These are phyloP conservation scores for Rhinella marina DNA, from an alignment of 2,797 vertebrate species.

Conservation along the genomic window DNA sequence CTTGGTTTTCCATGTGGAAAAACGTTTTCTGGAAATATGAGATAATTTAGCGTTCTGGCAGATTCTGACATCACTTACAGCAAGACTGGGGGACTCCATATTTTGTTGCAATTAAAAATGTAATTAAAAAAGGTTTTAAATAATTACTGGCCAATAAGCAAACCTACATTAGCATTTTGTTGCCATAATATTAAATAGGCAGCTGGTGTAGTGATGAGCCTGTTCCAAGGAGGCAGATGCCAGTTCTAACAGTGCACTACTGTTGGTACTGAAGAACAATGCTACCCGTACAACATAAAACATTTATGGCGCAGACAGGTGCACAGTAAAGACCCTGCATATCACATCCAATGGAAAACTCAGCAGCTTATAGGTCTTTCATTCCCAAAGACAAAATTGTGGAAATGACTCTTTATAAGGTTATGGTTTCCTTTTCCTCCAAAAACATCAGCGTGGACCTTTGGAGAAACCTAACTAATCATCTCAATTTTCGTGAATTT, in stretches of 20 bases:
- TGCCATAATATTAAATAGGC: slow-evolving; percentile 50
- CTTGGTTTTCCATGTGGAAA: not conserved
- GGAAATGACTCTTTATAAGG: not conserved
- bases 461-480: not conserved
- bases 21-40: not conserved
- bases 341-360: not conserved
- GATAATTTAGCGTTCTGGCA: slow-evolving; percentile 21
- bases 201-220: slow-evolving; percentile 55
- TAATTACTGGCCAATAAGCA: slow-evolving; percentile 57
- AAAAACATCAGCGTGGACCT: too few relatives aligned
- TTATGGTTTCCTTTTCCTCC: too few relatives aligned
- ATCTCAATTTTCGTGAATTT: too few relatives aligned
- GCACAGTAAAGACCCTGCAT: not conserved
- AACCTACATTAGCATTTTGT: slow-evolving; percentile 47
- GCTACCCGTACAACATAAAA: not conserved
- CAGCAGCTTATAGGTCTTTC: not conserved
- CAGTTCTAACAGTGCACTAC: slow-evolving; percentile 29
- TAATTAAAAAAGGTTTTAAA: slow-evolving; percentile 49
- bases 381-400: not conserved
- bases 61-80: not conserved
- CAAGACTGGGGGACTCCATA: slow-evolving; percentile 13
- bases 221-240: slow-evolving; percentile 60
- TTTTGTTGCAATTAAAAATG: slow-evolving; percentile 44
- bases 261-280: not conserved
- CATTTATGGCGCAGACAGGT: slow-evolving; percentile 24